A percentile compares a stretch with the other conserved stretches of the same genome.
Conservation (phyloP, 2,888 invertebrate genomes). For the Pseudococcus longispinus region DNA sequence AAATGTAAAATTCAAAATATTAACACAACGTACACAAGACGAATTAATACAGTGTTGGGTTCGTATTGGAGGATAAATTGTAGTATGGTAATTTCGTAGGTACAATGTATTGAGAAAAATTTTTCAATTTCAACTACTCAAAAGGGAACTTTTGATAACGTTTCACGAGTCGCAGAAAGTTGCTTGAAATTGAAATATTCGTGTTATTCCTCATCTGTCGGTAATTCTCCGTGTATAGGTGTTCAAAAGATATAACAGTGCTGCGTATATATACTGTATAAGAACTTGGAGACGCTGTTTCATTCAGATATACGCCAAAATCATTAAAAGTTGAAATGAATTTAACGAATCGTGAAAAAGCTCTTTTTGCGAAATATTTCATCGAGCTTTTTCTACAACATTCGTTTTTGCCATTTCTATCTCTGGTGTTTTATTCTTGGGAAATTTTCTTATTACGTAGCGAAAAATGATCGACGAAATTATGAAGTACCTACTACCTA, state of each 20-base stretch:
- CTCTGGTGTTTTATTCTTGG: background rate
- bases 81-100: background rate
- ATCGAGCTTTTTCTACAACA: background rate
- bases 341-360: constrained; percentile 31
- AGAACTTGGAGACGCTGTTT: background rate
- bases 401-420: background rate
- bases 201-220: background rate
- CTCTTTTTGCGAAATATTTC: background rate
- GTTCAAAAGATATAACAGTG: background rate
- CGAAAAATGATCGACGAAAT: background rate
- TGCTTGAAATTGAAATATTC: background rate
- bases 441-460: background rate
- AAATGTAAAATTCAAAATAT: background rate
- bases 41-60: background rate
- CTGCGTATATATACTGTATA: background rate
- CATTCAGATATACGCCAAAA: background rate
- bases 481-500: too few relatives aligned
- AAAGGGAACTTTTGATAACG: background rate
- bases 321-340: constrained; percentile 32
- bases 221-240: background rate
- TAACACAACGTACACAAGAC: background rate
- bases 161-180: background rate
- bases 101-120: background rate
- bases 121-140: background rate
- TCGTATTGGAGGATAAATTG: background rate